Conservation (phyloP, 2,888 invertebrate species). For the Orthosia gracilis region DNA sequence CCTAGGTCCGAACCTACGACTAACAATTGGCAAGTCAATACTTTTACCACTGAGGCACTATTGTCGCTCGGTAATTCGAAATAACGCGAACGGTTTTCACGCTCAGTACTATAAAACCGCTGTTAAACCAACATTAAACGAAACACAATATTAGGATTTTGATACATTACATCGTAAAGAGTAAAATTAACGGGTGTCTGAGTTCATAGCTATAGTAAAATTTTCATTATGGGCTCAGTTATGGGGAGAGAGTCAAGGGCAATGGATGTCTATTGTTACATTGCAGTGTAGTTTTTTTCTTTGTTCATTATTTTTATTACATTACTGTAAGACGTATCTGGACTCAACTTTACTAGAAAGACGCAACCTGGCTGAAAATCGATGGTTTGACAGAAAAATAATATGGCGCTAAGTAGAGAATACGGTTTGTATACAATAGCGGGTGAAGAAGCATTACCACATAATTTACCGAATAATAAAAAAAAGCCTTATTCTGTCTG, state of each 20-base stretch:
- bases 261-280: not conserved
- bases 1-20: not conserved
- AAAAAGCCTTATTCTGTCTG: too few relatives aligned
- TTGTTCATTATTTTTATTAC: not conserved
- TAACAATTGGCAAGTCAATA: not conserved
- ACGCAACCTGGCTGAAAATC: too few relatives aligned
- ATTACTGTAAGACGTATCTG: too few relatives aligned
- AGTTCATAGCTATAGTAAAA: conserved; percentile 59
- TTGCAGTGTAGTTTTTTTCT: not conserved
- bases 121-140: conserved; percentile 63
- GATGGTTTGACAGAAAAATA: too few relatives aligned
- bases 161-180: conserved; percentile 61
- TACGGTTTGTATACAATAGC: too few relatives aligned
- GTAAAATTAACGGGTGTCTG: conserved; percentile 61
- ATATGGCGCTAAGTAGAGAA: too few relatives aligned
- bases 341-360: too few relatives aligned
- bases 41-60: not conserved
- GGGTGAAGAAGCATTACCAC: too few relatives aligned
- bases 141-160: conserved; percentile 61
- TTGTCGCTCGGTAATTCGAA: conserved; percentile 13
- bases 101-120: conserved; percentile 55
- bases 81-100: conserved; percentile 36
- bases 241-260: conserved; percentile 27
- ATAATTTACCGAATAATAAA: too few relatives aligned
- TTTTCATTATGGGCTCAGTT: conserved; percentile 57